These are phyloP conservation scores for Glyptemys insculpta DNA, from an alignment of 2,797 vertebrate species.

Conservation along the genomic window DNA sequence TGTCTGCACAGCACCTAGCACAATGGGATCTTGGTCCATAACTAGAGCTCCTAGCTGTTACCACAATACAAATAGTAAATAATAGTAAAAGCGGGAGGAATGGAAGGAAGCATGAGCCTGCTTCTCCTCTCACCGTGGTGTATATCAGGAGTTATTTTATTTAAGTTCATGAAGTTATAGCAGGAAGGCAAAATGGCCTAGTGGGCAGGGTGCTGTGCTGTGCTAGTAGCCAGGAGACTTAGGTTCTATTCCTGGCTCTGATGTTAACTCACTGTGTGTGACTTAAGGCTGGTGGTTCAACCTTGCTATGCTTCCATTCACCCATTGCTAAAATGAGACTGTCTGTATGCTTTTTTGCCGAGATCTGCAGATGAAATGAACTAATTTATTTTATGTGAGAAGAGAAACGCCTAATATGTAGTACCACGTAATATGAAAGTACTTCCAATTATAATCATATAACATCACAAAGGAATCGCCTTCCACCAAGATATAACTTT, in stretches of 20 bases:
- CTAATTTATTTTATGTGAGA: background rate
- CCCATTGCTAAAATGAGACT: background rate
- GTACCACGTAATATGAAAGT: background rate
- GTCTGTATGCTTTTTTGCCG: background rate
- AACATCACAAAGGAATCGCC: background rate
- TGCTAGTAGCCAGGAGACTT: background rate
- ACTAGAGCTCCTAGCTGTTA: background rate
- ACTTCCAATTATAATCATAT: background rate
- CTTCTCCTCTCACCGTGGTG: background rate
- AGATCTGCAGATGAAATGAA: background rate
- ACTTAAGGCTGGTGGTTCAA: background rate
- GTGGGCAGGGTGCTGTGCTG: background rate
- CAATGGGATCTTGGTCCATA: background rate
- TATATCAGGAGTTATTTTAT: background rate
- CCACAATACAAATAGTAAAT: background rate
- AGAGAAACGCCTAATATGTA: background rate
- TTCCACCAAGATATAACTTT: background rate
- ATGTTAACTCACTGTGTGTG: rapidly evolving
- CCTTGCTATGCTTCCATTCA: background rate
- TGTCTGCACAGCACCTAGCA: background rate
- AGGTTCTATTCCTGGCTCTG: background rate
- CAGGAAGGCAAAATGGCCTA: background rate
- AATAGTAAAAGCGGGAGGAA: background rate
- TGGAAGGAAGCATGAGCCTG: background rate
- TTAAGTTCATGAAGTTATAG: background rate